Base-by-base conservation (phyloP, 2,797 vertebrate species). In the Enteromius afrohamiltoni region DNA sequence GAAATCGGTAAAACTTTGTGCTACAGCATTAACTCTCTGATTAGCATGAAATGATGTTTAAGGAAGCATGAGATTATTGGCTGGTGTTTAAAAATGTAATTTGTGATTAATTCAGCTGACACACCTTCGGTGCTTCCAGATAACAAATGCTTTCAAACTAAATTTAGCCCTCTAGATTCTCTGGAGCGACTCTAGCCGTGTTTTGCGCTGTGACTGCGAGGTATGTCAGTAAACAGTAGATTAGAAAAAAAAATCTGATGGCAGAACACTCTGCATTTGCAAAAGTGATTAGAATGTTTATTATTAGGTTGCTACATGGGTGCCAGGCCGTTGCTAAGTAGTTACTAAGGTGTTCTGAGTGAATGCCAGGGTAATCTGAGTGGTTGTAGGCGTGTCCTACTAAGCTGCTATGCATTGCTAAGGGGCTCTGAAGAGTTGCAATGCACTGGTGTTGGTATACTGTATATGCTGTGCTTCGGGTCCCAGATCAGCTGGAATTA, bases 11-110 rank as follows among this genome's bases (percentile, higher is more conserved):
- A 55, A 76, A 40, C 21, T 40, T 53, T 76, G 9, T 40, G 21
- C 73, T 26, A 40, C 51, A 37, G 34, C 51, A 40, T 74, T 71
- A 71, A 49, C 23, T 49, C 8, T 29, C 69, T 29, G 49, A 74
- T 74, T 74, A 58, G 74, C 34, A 60, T 76, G 51, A 58, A 58
- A 76, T 76, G 21, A 42, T 76, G 21, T 58, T 34, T 60, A 26
- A 60, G 53, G 31, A 42, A 76, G 53, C 53, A 26, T 76, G 73
- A 58, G 31, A 76, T 67, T 58, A 58, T 58, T 53, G 53, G 53
- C 53, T 60, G 34, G 74, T 76, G 31, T 76, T 23, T 16, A 76
- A 40, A 76, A 23, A 53, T 58, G 6, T 58, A 76, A 76, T 40
- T 58, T 76, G 34, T 58, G 73, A 40, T 76, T 40, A 23, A 55